Conservation (phyloP, 2,888 invertebrate species). For the Gastrophysa polygoni region DNA sequence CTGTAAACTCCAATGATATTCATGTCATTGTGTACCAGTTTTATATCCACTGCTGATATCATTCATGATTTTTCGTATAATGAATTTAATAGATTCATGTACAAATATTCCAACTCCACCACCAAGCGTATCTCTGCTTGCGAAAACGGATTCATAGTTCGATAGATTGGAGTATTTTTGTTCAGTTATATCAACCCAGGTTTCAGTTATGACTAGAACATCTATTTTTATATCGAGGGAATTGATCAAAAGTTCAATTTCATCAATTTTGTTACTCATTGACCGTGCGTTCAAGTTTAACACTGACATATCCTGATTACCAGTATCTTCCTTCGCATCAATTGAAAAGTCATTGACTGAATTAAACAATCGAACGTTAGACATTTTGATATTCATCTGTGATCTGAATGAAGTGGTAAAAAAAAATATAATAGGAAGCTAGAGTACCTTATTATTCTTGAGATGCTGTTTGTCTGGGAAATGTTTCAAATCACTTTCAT, state of each 20-base stretch:
- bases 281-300: background rate
- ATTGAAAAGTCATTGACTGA: background rate
- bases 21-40: background rate
- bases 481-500: background rate
- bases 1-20: background rate
- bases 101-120: slow-evolving; percentile 8
- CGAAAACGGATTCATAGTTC: slow-evolving; percentile 6
- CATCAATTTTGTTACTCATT: slow-evolving; percentile 1
- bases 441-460: no score
- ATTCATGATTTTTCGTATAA: background rate
- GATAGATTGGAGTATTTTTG: background rate
- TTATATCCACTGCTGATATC: background rate
- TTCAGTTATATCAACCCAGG: slow-evolving; percentile 6
- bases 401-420: no score
- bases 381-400: no score
- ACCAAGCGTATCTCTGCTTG: slow-evolving; percentile 9
- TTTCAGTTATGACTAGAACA: slow-evolving; percentile 13
- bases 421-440: no score
- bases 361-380: no score
- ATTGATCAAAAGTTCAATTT: slow-evolving; percentile 3
- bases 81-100: background rate
- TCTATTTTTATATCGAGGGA: slow-evolving; percentile 1
- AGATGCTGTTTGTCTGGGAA: no score
- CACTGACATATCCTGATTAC: background rate
- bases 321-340: background rate